Evolutionary conservation across 2,888 invertebrate species (phyloP).

Genomic region (Cremastobaeus sp.): DNA sequence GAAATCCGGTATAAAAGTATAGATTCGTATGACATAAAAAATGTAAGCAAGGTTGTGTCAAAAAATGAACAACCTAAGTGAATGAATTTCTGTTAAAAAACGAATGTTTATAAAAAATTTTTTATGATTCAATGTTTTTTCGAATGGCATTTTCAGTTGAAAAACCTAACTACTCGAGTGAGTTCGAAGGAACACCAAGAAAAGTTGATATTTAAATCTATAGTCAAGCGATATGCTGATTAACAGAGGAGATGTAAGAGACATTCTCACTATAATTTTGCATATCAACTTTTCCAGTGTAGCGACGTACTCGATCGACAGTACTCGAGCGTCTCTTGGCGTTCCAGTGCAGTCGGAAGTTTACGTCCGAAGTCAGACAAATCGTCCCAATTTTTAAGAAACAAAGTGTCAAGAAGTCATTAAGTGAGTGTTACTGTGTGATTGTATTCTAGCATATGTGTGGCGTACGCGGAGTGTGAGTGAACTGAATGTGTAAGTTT

Average conservation of each 20-base stretch:
- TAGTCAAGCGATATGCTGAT: background rate
- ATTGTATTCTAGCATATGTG: constrained; percentile 73
- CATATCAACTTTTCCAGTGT: background rate
- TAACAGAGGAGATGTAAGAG: background rate
- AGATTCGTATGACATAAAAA: no score
- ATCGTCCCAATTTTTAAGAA: constrained; percentile 64
- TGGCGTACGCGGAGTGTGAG: constrained; percentile 76
- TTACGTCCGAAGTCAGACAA: constrained; percentile 16
- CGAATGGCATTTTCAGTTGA: constrained; percentile 59
- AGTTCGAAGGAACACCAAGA: constrained; percentile 65
- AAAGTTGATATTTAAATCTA: constrained; percentile 41
- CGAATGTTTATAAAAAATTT: constrained; percentile 31
- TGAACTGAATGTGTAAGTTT: constrained; percentile 76
- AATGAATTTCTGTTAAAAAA: no score
- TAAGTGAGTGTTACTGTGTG: constrained; percentile 20
- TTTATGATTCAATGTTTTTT: constrained; percentile 14
- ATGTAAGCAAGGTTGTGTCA: background rate
- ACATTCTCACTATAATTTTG: background rate
- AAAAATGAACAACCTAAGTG: no score
- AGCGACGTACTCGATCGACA: background rate
- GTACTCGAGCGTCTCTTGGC: background rate
- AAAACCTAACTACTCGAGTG: constrained; percentile 73
- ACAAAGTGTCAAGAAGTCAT: constrained; percentile 52
- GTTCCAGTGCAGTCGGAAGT: background rate
- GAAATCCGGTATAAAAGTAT: no score